phyloP scores from a whole-genome alignment of 2,888 invertebrate genomes.

The Dinocampus coccinellae region DNA sequence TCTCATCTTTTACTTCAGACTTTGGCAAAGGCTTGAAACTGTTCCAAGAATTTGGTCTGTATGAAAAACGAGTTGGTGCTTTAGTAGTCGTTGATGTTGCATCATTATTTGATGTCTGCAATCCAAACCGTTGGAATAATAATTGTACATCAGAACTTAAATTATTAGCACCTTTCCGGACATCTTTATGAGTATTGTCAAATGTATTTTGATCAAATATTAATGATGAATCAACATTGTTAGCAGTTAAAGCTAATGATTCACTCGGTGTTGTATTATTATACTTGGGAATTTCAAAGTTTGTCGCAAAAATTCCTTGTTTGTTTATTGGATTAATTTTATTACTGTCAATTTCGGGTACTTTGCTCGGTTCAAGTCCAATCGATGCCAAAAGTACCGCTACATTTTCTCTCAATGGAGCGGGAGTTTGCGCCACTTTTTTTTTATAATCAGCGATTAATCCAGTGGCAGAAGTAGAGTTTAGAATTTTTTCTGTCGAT shows the following conservation, averaged over 20 bases:
- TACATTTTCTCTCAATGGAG: conserved; percentile 63
- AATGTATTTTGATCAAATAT: conserved; percentile 56
- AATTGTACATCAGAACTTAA: conserved; percentile 62
- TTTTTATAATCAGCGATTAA: conserved; percentile 23
- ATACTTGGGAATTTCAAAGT: conserved; percentile 46
- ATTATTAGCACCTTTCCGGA: conserved; percentile 59
- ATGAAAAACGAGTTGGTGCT: conserved; percentile 40
- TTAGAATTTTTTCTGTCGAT: conserved; percentile 29
- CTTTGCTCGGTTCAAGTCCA: conserved; percentile 60
- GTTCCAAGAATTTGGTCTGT: conserved; percentile 60
- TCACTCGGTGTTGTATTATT: conserved; percentile 39
- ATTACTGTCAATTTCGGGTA: conserved; percentile 30
- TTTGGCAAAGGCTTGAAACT: conserved; percentile 69
- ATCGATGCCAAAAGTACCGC: conserved; percentile 68
- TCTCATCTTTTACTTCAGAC: conserved; percentile 60
- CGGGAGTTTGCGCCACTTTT: conserved; percentile 46
- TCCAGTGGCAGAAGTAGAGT: conserved; percentile 18
- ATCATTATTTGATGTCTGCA: conserved; percentile 49
- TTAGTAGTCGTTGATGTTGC: conserved; percentile 46
- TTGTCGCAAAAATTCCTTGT: conserved; percentile 39
- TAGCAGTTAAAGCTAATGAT: conserved; percentile 41
- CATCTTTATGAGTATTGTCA: conserved; percentile 46
- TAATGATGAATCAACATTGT: conserved; percentile 41
- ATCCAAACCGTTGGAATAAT: conserved; percentile 62
- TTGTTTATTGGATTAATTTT: conserved; percentile 27